Percentiles rank a stretch among this genome's conserved stretches.
These are phyloP conservation scores for Cephus spinipes DNA, from an alignment of 2,888 invertebrate genomes.

Conservation along the genomic window DNA sequence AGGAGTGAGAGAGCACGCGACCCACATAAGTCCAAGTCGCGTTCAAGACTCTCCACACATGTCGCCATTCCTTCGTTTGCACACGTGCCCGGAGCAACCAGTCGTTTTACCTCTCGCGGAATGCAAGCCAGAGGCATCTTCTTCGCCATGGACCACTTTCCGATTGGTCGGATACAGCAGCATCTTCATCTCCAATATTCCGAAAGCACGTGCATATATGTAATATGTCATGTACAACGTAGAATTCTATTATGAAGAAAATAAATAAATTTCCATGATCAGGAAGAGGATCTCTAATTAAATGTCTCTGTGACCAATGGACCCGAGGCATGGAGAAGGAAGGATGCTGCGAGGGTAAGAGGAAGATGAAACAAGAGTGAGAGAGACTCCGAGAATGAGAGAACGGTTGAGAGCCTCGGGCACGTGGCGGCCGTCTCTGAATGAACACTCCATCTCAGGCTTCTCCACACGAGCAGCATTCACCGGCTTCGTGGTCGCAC, in stretches of 20 bases:
- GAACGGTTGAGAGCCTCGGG: slow-evolving; percentile 57
- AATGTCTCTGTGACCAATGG: neutral
- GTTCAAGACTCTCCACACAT: neutral
- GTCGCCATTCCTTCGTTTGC: slow-evolving; percentile 15
- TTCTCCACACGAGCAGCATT: slow-evolving; percentile 36
- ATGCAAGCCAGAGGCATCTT: slow-evolving; percentile 52
- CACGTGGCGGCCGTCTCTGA: slow-evolving; percentile 63
- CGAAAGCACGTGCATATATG: neutral
- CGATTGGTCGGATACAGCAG: slow-evolving; percentile 37
- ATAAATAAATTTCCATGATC: neutral
- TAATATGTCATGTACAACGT: neutral
- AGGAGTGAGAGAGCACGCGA: neutral
- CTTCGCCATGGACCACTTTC: slow-evolving; percentile 54
- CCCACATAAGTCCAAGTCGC: neutral
- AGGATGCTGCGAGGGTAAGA: neutral
- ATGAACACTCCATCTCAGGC: slow-evolving; percentile 48
- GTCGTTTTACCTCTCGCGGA: slow-evolving; percentile 33
- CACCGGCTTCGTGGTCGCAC: slow-evolving; percentile 33
- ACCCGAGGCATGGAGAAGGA: neutral
- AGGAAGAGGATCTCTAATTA: neutral
- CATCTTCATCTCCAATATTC: neutral
- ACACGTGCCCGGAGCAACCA: slow-evolving; percentile 35
- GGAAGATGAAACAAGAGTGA: neutral
- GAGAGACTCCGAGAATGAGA: neutral
- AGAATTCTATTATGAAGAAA: neutral